Evolutionary conservation across 2,113 vertebrate genomes (phyloP).

Genomic region (Madoqua kirkii): DNA sequence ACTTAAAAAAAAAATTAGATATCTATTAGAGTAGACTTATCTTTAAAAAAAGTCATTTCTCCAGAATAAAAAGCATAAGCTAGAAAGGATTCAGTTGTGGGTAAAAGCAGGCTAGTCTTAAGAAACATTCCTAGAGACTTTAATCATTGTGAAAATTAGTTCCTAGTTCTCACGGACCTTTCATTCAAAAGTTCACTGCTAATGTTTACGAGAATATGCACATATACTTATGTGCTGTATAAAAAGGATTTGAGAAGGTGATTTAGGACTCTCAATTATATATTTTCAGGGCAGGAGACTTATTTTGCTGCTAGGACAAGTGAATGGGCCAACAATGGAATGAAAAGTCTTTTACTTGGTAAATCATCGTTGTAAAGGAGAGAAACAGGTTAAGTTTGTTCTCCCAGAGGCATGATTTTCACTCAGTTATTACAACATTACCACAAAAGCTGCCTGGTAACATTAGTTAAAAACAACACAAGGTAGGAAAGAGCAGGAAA

Average conservation of each 20-base stretch:
- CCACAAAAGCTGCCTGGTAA: constrained; percentile 66
- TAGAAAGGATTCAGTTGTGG: constrained; percentile 15
- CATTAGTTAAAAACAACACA: constrained; percentile 31
- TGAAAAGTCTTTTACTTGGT: constrained; percentile 1
- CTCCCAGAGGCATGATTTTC: constrained; percentile 26
- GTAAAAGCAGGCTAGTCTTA: neutral
- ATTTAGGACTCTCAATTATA: constrained; percentile 2
- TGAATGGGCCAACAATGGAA: neutral
- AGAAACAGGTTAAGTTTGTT: constrained; percentile 53
- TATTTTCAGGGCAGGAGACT: constrained; percentile 17
- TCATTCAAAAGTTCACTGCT: neutral
- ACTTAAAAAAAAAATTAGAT: neutral
- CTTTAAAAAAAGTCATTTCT: constrained; percentile 23
- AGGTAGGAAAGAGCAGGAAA: constrained; percentile 35
- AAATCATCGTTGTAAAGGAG: constrained; percentile 25
- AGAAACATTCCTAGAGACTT: neutral
- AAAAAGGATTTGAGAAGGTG: neutral
- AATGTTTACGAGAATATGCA: constrained; percentile 1
- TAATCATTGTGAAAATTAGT: constrained; percentile 3
- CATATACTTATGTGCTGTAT: neutral
- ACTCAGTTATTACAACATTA: constrained; percentile 44
- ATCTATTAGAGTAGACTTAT: neutral
- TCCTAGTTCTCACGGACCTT: neutral
- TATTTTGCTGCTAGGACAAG: neutral
- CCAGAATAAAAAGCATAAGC: neutral